A percentile compares a stretch with the other conserved stretches of the same genome.
These are phyloP conservation scores for Dicranocentrus wangi DNA, from an alignment of 2,888 invertebrate genomes.

Conservation along the genomic window DNA sequence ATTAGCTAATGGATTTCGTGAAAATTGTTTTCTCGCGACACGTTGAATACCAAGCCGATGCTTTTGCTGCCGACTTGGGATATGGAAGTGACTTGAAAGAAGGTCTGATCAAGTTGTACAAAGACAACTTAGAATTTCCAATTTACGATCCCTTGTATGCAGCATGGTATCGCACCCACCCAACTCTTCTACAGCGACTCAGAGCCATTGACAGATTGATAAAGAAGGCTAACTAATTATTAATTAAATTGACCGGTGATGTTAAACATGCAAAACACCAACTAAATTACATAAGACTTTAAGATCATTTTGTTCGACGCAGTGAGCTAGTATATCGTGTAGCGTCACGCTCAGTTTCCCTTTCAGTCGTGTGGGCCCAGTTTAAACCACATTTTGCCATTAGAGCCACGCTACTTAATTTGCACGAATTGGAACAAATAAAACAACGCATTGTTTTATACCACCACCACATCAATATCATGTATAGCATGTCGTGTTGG, in stretches of 20 bases:
- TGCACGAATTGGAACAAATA: no score
- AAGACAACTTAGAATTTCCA: slow-evolving; percentile 97
- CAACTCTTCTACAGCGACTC: slow-evolving; percentile 94
- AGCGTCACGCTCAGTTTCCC: no score
- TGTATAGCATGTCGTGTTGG: no score
- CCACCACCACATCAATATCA: no score
- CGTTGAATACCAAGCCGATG: slow-evolving; percentile 97
- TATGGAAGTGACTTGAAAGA: slow-evolving; percentile 84
- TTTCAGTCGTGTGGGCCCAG: no score
- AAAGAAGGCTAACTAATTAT: slow-evolving; percentile 18
- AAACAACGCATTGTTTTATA: no score
- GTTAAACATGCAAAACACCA: neutral
- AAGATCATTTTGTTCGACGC: no score
- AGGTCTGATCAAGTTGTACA: slow-evolving; percentile 93
- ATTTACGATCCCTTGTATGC: slow-evolving; percentile 94
- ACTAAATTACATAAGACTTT: neutral
- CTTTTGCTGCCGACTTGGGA: slow-evolving; percentile 88
- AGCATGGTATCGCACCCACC: slow-evolving; percentile 96
- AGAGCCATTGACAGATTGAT: slow-evolving; percentile 77
- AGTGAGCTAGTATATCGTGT: no score
- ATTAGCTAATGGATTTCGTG: slow-evolving; percentile 84
- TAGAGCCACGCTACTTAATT: no score
- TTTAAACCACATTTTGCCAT: no score
- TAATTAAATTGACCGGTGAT: neutral
- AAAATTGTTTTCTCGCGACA: slow-evolving; percentile 88